A percentile compares a stretch with the other conserved stretches of the same genome.
phyloP scores from a whole-genome alignment of 2,113 vertebrate genomes.

The Larimichthys polyactis region DNA sequence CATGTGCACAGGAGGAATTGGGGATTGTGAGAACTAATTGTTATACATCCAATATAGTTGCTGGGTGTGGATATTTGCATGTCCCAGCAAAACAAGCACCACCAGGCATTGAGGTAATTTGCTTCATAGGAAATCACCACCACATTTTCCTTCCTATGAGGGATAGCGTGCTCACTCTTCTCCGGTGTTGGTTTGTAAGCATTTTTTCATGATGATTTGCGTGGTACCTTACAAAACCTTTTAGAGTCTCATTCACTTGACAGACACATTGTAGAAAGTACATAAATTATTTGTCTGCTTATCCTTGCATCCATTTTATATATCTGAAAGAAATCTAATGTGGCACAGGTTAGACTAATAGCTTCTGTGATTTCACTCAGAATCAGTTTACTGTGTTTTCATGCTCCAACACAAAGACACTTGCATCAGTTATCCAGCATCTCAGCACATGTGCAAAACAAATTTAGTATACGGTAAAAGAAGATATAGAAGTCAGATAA shows the following conservation, averaged over 20 bases:
- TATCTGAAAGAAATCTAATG: constrained; percentile 1
- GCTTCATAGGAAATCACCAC: neutral
- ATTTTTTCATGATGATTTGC: constrained; percentile 1
- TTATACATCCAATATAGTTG: neutral
- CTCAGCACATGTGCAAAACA: constrained; percentile 16
- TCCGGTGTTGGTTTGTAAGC: neutral
- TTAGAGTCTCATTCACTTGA: neutral
- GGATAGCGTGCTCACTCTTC: neutral
- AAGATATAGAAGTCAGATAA: constrained; percentile 37
- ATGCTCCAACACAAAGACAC: neutral
- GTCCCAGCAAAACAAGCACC: neutral
- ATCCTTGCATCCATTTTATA: neutral
- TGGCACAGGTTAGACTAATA: constrained; percentile 5
- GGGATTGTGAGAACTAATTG: neutral
- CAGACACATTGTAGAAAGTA: neutral
- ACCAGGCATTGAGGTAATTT: neutral
- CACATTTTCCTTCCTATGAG: neutral
- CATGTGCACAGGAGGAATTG: neutral
- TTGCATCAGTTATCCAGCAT: constrained; percentile 1
- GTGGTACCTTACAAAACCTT: neutral
- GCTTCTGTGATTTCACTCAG: constrained; percentile 5
- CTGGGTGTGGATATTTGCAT: neutral
- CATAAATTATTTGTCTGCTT: constrained; percentile 9
- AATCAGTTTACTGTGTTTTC: constrained; percentile 1
- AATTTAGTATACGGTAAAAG: constrained; percentile 27